Percentiles rank a stretch among this genome's conserved stretches.
Evolutionary conservation across 2,888 invertebrate genomes (phyloP).

Genomic region (Pandemis cinnamomeana): DNA sequence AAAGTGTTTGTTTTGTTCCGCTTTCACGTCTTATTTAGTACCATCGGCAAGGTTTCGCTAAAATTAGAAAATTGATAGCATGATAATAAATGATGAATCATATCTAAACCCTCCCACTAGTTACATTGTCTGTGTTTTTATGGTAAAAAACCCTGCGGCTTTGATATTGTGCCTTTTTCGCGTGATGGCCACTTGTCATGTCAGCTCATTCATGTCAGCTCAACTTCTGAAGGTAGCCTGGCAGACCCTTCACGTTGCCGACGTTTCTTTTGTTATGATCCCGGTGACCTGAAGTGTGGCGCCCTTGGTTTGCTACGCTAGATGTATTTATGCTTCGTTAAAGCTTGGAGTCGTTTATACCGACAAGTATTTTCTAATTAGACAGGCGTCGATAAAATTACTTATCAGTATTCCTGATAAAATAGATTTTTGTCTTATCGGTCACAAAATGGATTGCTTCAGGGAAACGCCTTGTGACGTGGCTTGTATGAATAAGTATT

Average conservation of each 20-base stretch:
- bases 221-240: too few relatives aligned
- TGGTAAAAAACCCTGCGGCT: too few relatives aligned
- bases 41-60: neutral
- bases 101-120: neutral
- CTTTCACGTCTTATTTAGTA: neutral
- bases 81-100: neutral
- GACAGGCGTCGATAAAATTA: neutral
- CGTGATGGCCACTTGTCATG: too few relatives aligned
- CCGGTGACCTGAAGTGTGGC: too few relatives aligned
- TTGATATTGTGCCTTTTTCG: too few relatives aligned
- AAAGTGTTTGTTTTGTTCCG: slow-evolving; percentile 10
- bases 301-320: too few relatives aligned
- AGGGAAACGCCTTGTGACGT: neutral
- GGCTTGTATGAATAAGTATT: neutral
- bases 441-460: neutral
- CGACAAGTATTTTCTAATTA: neutral
- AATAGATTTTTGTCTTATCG: slow-evolving; percentile 20
- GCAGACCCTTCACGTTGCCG: too few relatives aligned
- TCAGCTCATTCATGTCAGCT: too few relatives aligned
- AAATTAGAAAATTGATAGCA: neutral
- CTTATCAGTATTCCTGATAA: neutral
- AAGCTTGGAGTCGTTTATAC: neutral
- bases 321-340: too few relatives aligned
- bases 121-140: too few relatives aligned
- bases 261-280: too few relatives aligned